Conservation (phyloP, 2,113 vertebrate genomes). For the Rafetus swinhoei region DNA sequence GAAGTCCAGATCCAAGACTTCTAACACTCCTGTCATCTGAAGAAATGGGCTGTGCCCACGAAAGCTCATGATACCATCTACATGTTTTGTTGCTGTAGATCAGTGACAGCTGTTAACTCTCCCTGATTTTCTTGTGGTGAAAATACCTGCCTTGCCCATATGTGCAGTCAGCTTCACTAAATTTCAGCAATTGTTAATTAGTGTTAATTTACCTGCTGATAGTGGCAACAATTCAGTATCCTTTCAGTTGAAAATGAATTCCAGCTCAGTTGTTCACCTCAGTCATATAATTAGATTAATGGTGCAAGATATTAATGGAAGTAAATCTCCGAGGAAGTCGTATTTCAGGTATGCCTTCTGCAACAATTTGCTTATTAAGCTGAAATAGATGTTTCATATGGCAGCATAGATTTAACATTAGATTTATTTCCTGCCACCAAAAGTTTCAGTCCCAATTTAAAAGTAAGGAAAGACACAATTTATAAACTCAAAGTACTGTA, state of each 20-base stretch:
- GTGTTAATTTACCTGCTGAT: no score
- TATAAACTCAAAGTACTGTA: neutral
- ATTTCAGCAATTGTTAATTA: no score
- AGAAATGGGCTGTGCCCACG: no score
- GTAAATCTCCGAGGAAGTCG: constrained; percentile 10
- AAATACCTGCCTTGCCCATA: no score
- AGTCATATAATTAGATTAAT: constrained; percentile 23
- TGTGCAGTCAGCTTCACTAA: no score
- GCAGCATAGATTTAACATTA: constrained; percentile 17
- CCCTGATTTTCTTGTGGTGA: no score
- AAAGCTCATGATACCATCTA: no score
- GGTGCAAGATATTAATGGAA: constrained; percentile 30
- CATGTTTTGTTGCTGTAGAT: no score
- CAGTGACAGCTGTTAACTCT: no score
- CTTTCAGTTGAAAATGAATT: constrained; percentile 8
- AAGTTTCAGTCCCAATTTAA: constrained; percentile 29
- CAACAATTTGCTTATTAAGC: constrained; percentile 27
- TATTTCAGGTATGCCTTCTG: constrained; percentile 1
- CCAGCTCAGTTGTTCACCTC: constrained; percentile 33
- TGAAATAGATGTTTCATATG: constrained; percentile 21
- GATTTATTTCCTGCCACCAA: constrained; percentile 22
- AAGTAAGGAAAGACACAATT: neutral
- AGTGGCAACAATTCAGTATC: neutral
- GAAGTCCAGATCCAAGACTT: no score
- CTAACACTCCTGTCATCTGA: no score